Evolutionary conservation across 2,888 invertebrate genomes (phyloP), one percentile per base, ranked within the genome.

Genomic region (Drosophila atripex): DNA sequence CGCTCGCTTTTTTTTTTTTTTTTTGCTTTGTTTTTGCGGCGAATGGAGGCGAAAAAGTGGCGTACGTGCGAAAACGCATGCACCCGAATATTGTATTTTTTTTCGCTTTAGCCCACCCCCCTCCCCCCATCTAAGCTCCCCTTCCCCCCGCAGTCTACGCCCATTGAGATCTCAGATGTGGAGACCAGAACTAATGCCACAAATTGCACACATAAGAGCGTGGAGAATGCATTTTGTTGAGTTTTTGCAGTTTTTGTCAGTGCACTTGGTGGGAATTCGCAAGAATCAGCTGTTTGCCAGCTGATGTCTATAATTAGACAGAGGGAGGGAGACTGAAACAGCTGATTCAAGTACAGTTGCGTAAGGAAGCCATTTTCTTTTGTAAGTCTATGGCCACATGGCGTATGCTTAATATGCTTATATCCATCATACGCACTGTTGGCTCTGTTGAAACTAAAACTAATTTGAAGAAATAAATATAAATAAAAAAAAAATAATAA

Each of bases 41-140:
- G 75, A 87, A 75, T 75, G 65, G 53, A 70, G 59, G 41, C 43
- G 28, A 28, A 28, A 71, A 61, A 77, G 65, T 90, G 90, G 90
- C 89, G 89, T 90, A 90, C 90, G 90, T 90, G 90, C 90, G 75
- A 90, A 90, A 89, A 89, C 84, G 86, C 90, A 90, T 90, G 91
- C 90, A 88, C 75, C 74, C 86, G 66, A 83, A 83, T 75, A 82
- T 70, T 76, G 14, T 45, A 50, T 28, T 54, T 54, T 51, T 12
- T 35, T n/a, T 23, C 18, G 21, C 4, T 21, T 4, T 23, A 23
- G 21, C 25, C 30, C 43, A 53, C 28, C 53, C 35, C 68, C 66
- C 28, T 43, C 35, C 68, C 43, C 68, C 47, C 59, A 30, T 38
- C 50, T 6, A 28, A 21, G 46, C 35, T 23, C 12, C 35, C n/a